Base-by-base conservation (phyloP, 2,113 vertebrate genomes). In the Rhabdornis inornatus region DNA sequence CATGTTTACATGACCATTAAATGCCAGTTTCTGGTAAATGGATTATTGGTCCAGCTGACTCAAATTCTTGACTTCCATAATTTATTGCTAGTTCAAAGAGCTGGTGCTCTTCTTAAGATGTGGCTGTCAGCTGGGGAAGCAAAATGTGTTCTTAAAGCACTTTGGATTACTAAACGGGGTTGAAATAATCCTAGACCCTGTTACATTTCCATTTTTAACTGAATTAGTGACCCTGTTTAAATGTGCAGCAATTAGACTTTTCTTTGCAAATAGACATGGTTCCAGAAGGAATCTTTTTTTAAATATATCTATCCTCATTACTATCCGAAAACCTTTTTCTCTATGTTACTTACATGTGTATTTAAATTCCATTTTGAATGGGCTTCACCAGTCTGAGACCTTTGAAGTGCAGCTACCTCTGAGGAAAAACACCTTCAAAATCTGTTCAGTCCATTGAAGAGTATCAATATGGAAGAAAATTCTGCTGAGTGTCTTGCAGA, bases 141-240 rank as follows among this genome's bases (percentile, higher is more conserved):
- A 90, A 95, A 94, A 61, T 71, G n/a, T 0, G 0, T 40, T 80
- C 87, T 82, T 77, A 87, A 89, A 94, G 61, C 35, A 85, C 31
- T 84, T 90, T 70, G 44, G 69, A 81, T 91, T 94, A 85, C 64
- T 94, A 87, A 83, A 87, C 14, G 45, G 11, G 44, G 87, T 85
- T 93, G 87, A 87, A 92, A 40, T 82, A 89, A 85, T 94, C 76
- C 74, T 92, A 92, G 86, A 85, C 55, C 60, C 91, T 89, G 53
- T 89, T 94, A 85, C 21, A 94, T 91, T 94, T 96, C 76, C 63
- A 74, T 94, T 95, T 95, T 92, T 87, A 95, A 94, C 82, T 80
- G 90, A 92, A 94, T 96, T 95, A 94, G 76, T 56, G 81, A 89
- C 49, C 37, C 60, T 95, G 57, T 80, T 91, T 87, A 90, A 90